Base-by-base conservation (phyloP, 2,113 vertebrate species). In the Plectropomus leopardus region DNA sequence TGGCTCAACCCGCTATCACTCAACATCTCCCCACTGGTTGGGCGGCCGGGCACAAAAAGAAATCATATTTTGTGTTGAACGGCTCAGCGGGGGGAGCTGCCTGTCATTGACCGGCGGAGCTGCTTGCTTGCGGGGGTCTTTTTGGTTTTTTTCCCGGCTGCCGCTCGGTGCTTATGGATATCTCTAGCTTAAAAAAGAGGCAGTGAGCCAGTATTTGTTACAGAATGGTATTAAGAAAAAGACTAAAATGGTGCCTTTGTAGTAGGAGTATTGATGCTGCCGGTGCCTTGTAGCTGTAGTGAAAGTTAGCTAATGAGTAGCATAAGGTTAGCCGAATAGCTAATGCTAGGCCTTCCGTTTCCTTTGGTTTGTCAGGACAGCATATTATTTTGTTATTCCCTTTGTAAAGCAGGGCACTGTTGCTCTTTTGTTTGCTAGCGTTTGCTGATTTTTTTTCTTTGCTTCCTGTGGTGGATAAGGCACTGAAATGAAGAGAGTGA, bases 211-310 rank as follows among this genome's bases (percentile, higher is more conserved):
- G 77, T 40, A 2, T 63, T 76, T 47, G 60, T 24, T 6, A 15
- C 90, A 93, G 64, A 57, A 94, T 95, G 94, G 61, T 88, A 4
- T 61, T 90, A 40, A 85, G 92, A 65, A 92, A 92, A 75, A 82
- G 91, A 64, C 90, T 94, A 48, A 94, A 95, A 92, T 14, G 57
- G 83, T 64, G 86, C 74, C 69, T 85, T 72, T 82, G 60, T 59
- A 24, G 77, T 30, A 4, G 59, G 70, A 80, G 74, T n/a, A 4
- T 78, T 70, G 45, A 67, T 13, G 71, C 59, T 42, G 32, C 78
- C 60, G 83, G 80, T 81, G 82, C 85, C 87, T 78, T 63, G 79
- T 84, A 74, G 78, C 76, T 34, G 63, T 7, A 59, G 75, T 64
- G 73, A 72, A 54, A 80, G 83, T 78, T 88, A 85, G 87, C 84